Percentiles rank a stretch among this genome's conserved stretches.
phyloP scores from a whole-genome alignment of 2,113 vertebrate species.

The Indicator maculatus region DNA sequence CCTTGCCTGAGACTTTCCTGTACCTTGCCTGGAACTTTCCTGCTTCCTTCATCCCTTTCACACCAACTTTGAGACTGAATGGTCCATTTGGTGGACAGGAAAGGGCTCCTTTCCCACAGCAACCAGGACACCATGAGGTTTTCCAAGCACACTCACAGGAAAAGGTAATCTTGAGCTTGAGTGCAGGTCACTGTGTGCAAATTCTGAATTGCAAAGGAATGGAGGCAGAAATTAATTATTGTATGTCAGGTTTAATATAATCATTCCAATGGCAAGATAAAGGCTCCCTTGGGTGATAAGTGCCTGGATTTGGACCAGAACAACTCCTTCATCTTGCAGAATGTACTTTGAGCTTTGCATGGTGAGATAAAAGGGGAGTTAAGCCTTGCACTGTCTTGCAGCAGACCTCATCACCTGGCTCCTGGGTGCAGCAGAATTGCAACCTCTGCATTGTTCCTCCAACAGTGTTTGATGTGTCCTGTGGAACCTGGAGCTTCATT shows the following conservation, averaged over 20 bases:
- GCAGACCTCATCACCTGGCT: not conserved
- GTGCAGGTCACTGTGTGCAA: not conserved
- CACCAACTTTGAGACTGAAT: not conserved
- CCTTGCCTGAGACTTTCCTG: too few species aligned
- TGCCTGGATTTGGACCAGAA: not conserved
- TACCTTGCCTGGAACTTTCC: not conserved
- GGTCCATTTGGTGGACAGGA: not conserved
- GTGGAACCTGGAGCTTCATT: not conserved
- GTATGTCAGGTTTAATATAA: not conserved
- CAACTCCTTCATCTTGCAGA: not conserved
- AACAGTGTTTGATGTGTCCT: not conserved
- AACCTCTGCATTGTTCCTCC: not conserved
- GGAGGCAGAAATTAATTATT: not conserved
- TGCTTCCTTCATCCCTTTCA: not conserved
- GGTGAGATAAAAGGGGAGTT: not conserved
- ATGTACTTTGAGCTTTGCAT: slow-evolving; percentile 25
- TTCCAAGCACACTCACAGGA: not conserved
- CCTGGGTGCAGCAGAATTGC: not conserved
- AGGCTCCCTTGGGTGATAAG: not conserved
- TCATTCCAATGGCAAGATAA: not conserved
- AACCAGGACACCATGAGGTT: not conserved
- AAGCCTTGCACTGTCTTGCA: not conserved
- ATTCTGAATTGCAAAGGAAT: not conserved
- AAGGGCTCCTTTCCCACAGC: not conserved
- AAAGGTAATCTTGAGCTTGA: not conserved